A percentile compares a stretch with the other conserved stretches of the same genome.
phyloP scores from a whole-genome alignment of 2,888 invertebrate genomes.

The Nemapogon koenigi region DNA sequence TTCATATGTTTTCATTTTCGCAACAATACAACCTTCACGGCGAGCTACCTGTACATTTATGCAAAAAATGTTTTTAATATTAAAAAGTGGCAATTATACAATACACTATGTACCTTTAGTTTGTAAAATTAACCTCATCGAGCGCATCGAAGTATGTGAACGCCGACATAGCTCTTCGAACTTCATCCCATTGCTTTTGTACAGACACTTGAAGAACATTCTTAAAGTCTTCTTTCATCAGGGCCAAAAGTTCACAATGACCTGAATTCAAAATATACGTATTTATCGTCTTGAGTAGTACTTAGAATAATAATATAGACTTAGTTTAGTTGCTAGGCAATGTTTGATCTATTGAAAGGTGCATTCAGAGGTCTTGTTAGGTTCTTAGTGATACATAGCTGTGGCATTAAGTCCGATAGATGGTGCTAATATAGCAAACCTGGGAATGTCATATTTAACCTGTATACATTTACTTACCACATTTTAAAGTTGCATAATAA shows the following conservation, averaged over 20 bases:
- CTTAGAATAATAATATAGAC: no score
- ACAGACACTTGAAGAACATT: conserved; percentile 64
- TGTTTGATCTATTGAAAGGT: conserved; percentile 11
- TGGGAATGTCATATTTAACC: no score
- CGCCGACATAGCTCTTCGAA: conserved; percentile 62
- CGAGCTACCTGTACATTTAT: conserved; percentile 51
- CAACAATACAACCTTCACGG: conserved; percentile 71
- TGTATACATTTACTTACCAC: no score
- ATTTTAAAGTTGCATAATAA: no score
- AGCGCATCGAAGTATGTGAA: conserved; percentile 71
- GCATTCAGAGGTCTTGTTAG: no score
- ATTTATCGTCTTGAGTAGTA: no score
- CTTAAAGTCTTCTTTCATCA: conserved; percentile 70
- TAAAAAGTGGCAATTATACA: no score
- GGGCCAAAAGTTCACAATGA: conserved; percentile 67
- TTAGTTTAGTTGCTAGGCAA: conserved; percentile 12
- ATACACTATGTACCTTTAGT: not conserved
- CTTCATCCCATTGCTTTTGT: conserved; percentile 68
- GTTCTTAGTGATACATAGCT: no score
- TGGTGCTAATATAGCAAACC: no score
- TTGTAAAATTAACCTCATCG: conserved; percentile 43
- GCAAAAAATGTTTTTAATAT: no score
- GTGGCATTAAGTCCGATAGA: no score
- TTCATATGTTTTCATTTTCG: conserved; percentile 64
- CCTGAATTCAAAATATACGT: no score